Evolutionary conservation across 2,113 vertebrate species (phyloP), one percentile per base, ranked within the genome.

Genomic region (Eulemur rufifrons): DNA sequence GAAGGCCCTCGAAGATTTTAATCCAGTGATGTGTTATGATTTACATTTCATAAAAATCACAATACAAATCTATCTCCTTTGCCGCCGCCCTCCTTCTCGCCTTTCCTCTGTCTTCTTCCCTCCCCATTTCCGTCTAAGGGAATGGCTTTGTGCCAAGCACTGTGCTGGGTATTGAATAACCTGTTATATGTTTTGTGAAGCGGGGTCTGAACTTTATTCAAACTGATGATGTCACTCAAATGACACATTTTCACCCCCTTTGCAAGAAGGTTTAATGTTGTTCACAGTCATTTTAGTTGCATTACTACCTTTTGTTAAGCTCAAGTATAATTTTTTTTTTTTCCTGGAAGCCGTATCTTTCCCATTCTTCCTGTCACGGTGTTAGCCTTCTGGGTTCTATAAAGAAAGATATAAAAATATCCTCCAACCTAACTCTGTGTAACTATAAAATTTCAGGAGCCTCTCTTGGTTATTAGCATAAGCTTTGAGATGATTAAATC

Each of bases 1-100:
- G 84, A 63, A 64, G 17, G 3, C 12, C 12, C n/a, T 8, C 4
- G 12, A 66, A 68, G 17, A 69, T 4, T 42, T 54, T 20, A 11
- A 68, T n/a, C 56, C 84, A 59, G 54, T 0, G 1, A 2, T 0
- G 3, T 5, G 6, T 50, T 52, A 37, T n/a, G 37, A 45, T 37
- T 5, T 59, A 32, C 13, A 42, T 32, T 59, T 78, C 47, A 18
- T 39, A 42, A 68, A 52, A 50, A 39, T 50, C 78, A 73, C 34
- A 45, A 4, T 18, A 50, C 27, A n/a, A 56, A 52, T 27, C 23
- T 25, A 8, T 86, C 73, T 52, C 61, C 68, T 54, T 13, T 66
- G 76, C 59, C 63, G 29, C 50, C 27, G 59, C 56, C 39, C 18
- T 32, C 64, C 59, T 74, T 64, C 81, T 37, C 25, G 8, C 3